A percentile compares a stretch with the other conserved stretches of the same genome.
Conservation (phyloP, 2,797 vertebrate genomes). For the Gastrophryne carolinensis region DNA sequence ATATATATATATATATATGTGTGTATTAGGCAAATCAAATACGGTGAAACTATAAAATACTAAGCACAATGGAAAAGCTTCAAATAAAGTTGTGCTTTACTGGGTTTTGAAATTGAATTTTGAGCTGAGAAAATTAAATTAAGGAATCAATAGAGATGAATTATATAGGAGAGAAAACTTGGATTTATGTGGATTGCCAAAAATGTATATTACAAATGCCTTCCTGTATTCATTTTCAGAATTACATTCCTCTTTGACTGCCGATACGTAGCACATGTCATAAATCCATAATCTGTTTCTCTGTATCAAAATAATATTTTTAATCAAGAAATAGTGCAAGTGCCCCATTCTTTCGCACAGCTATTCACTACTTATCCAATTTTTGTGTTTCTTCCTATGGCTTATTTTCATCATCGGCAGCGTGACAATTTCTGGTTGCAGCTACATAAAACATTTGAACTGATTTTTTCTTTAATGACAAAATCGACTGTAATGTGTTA, state of each 20-base stretch:
- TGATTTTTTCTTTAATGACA: neutral
- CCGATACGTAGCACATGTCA: neutral
- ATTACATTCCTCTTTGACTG: constrained; percentile 28
- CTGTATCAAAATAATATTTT: neutral
- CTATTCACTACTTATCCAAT: neutral
- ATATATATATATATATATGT: neutral
- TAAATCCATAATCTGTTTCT: neutral
- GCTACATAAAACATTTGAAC: neutral
- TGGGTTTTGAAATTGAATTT: constrained; percentile 60
- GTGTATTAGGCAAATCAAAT: constrained; percentile 38
- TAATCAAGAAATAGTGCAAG: neutral
- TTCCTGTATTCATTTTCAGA: constrained; percentile 49
- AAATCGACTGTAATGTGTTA: too few relatives aligned
- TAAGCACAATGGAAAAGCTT: constrained; percentile 54
- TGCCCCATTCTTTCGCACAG: neutral
- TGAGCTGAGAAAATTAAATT: constrained; percentile 60
- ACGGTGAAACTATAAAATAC: constrained; percentile 45
- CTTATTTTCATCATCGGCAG: neutral
- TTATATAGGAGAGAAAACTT: constrained; percentile 60
- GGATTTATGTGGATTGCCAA: constrained; percentile 54
- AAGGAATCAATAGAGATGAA: constrained; percentile 61
- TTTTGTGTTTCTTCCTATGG: neutral
- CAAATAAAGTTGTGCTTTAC: constrained; percentile 58
- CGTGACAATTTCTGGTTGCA: neutral
- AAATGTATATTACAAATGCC: constrained; percentile 52